phyloP scores from a whole-genome alignment of 64 coral and sea anemone genomes.

The Cladopsammia gracilis region DNA sequence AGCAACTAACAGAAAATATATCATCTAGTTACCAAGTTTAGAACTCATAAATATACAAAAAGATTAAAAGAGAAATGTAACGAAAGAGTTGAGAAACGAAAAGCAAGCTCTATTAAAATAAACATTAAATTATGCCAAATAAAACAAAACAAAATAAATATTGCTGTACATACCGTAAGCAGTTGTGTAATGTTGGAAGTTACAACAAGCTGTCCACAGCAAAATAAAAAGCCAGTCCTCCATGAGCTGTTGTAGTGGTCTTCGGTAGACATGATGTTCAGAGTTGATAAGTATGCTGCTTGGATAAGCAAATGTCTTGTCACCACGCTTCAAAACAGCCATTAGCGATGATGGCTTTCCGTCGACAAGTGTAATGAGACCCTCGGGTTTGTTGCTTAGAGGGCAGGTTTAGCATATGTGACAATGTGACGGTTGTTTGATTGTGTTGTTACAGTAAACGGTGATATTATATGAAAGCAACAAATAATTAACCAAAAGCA shows the following conservation, averaged over 20 bases:
- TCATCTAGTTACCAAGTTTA: not conserved
- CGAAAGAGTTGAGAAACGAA: not conserved
- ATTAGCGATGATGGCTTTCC: not conserved
- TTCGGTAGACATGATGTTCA: not conserved
- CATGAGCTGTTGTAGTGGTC: not conserved
- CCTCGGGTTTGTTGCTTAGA: not conserved
- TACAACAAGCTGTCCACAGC: slow-evolving; percentile 12
- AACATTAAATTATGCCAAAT: not conserved
- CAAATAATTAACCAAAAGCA: not conserved
- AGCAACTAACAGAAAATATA: too few relatives aligned
- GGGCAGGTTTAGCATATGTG: not conserved
- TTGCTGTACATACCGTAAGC: slow-evolving; percentile 31
- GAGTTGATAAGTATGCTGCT: not conserved
- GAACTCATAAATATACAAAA: not conserved
- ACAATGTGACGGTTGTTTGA: not conserved
- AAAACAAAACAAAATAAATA: slow-evolving; percentile 23
- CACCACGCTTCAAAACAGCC: not conserved
- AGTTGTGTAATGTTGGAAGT: not conserved
- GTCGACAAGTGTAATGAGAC: too few relatives aligned
- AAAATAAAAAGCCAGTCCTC: slow-evolving; percentile 26
- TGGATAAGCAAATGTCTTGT: not conserved
- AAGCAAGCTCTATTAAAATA: not conserved
- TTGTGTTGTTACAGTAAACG: not conserved
- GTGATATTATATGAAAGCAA: not conserved
- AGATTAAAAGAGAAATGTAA: not conserved